A percentile compares a stretch with the other conserved stretches of the same genome.
Conservation (phyloP, 2,797 vertebrate genomes). For the Acomys russatus region DNA sequence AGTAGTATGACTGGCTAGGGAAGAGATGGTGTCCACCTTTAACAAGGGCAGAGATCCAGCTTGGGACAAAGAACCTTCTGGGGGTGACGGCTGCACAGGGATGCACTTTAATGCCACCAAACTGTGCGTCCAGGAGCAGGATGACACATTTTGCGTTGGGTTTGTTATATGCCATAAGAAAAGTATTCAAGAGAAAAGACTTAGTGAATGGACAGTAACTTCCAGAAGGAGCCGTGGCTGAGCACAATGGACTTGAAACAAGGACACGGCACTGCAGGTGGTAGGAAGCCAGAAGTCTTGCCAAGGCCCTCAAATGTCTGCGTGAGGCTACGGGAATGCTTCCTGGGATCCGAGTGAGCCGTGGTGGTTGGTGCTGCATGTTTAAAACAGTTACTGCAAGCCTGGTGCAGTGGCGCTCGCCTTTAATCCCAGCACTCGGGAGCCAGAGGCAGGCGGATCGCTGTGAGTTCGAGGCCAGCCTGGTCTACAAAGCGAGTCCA, state of each 20-base stretch:
- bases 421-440: too few relatives aligned
- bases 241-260: background rate
- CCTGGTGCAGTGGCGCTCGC: too few relatives aligned
- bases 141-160: too few relatives aligned
- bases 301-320: rapidly evolving
- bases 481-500: too few relatives aligned
- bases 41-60: background rate
- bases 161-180: background rate
- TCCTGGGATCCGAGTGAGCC: background rate
- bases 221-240: rapidly evolving
- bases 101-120: background rate
- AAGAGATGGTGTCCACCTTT: too few relatives aligned
- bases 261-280: rapidly evolving
- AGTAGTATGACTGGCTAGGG: rapidly evolving
- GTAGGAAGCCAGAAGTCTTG: rapidly evolving
- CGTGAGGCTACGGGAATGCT: rapidly evolving
- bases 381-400: too few relatives aligned
- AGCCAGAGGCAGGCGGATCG: too few relatives aligned
- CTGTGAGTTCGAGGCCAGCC: too few relatives aligned
- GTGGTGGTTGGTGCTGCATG: too few relatives aligned
- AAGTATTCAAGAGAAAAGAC: background rate
- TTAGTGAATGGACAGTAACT: too few relatives aligned
- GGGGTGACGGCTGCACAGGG: background rate
- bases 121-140: rapidly evolving
- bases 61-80: background rate